Base-by-base conservation (phyloP, 2,797 vertebrate genomes). In the Chrysocyon brachyurus region DNA sequence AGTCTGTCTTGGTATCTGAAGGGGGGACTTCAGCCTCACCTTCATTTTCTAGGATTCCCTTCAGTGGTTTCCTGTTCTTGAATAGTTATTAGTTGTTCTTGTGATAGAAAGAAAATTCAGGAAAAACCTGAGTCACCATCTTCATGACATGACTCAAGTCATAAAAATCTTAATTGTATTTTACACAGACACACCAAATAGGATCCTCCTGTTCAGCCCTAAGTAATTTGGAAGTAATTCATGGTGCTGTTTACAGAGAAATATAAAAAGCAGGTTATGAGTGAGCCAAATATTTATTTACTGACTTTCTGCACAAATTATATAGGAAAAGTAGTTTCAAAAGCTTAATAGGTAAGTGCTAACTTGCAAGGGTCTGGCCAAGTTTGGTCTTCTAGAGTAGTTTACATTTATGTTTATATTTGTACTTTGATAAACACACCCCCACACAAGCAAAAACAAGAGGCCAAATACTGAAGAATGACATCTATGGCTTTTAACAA, bases 261-360 rank as follows among this genome's bases (percentile, higher is more conserved):
- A 97, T 97, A 95, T 73, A 26, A 33, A 98, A 97, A 49, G 68
- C 12, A 97, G 33, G 36, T 16, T 57, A 96, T 56, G 94, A 36
- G 85, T 52, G 70, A 96, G 49, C 22, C 3, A 64, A 87, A 87
- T 91, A 96, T 96, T 95, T 96, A 73, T 96, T 97, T 96, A 84
- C 95, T 93, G 49, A 36, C 68, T 68, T 98, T 97, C 97, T 89
- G 64, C 94, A 91, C 77, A 96, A 98, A 72, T 87, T 94, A 52
- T 97, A 98, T 96, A 94, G 92, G 73, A 91, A 97, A 96, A 98
- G n/a, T 92, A 93, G 94, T 98, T 98, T 96, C 94, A 91, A 88
- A 96, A 73, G 36, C 85, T 97, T 93, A 98, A 98, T 97, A 90
- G 52, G 90, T 95, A 66, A 68, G 61, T 17, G 96, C 85, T 63